Evolutionary conservation across 2,797 vertebrate genomes (phyloP), one percentile per base, ranked within the genome.

Genomic region (Danio aesculapii): DNA sequence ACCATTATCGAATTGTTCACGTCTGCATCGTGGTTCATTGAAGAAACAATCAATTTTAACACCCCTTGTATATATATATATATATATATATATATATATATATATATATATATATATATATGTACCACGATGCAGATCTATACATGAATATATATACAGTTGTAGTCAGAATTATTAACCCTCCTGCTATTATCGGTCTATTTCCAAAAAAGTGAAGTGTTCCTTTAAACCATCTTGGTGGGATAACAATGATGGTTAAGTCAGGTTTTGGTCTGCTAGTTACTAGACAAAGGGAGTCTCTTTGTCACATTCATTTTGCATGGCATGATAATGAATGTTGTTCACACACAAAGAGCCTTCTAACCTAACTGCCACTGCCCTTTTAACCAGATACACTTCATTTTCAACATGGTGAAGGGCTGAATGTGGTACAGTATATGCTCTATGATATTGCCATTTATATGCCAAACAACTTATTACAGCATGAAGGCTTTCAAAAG

Each of bases 221-320:
- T 30, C 30, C 30, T 30, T 30, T 30, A 10, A 52, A 39, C 19
- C 43, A 30, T 43, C 5, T 49, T 21, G 1, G 30, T 30, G 30
- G 30, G 30, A 30, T 3, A 68, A 66, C 55, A 52, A 19, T 9
- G 9, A 61, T 16, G 10, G 39, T 12, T 49, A 62, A 19, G 39
- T 41, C 30, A 12, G 58, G 14, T 14, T 77, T 49, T 41, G 49
- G 17, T 11, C 58, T 55, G 49, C 39, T 12, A 41, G 14, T 13
- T 53, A 52, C n/a, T 52, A 10, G 52, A 73, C 75, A 52, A 52
- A 62, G n/a, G 2, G 30, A 53, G 69, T 49, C 62, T n/a, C 41
- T 78, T 83, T 73, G 61, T 73, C 59, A 50, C 68, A 73, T 78
- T 53, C 13, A 78, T 78, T 44, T 59, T 83, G 50, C 75, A 82